Conservation (phyloP, 2,113 vertebrate species). For the Mesoclemmys tuberculata region DNA sequence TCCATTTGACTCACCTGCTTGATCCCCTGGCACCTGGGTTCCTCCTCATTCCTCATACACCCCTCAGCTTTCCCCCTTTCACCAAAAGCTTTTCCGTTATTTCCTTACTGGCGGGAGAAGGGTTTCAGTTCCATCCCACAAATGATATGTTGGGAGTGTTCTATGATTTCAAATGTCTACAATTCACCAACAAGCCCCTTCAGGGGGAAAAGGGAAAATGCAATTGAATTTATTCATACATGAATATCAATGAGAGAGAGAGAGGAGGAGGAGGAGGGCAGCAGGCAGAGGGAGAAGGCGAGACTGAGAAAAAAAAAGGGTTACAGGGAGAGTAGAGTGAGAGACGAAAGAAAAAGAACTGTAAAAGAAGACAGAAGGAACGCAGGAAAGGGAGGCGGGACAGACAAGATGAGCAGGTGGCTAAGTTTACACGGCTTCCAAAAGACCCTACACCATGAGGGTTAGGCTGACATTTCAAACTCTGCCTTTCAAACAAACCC, state of each 20-base stretch:
- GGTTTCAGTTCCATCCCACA: constrained; percentile 33
- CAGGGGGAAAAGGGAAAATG: constrained; percentile 61
- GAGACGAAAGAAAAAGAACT: not conserved
- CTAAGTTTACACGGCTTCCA: not conserved
- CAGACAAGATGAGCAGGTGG: not conserved
- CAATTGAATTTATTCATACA: constrained; percentile 76
- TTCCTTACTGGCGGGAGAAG: constrained; percentile 17
- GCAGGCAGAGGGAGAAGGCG: constrained; percentile 10
- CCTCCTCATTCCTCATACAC: not conserved
- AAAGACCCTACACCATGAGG: rapidly evolving
- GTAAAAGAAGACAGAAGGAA: not conserved
- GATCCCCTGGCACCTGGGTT: not conserved
- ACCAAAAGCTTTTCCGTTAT: constrained; percentile 14
- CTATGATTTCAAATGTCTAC: constrained; percentile 64
- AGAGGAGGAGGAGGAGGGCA: constrained; percentile 55
- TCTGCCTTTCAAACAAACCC: not conserved
- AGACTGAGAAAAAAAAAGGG: not conserved
- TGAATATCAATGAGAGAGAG: constrained; percentile 73
- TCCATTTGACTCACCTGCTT: not conserved
- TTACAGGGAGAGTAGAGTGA: not conserved
- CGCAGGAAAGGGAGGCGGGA: not conserved
- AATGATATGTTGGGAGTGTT: constrained; percentile 64
- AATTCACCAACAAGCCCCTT: constrained; percentile 74
- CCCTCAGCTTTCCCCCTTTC: not conserved
- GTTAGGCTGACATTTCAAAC: not conserved